These are phyloP conservation scores for Amitus sp. DNA, from an alignment of 2,888 invertebrate species.

Conservation along the genomic window DNA sequence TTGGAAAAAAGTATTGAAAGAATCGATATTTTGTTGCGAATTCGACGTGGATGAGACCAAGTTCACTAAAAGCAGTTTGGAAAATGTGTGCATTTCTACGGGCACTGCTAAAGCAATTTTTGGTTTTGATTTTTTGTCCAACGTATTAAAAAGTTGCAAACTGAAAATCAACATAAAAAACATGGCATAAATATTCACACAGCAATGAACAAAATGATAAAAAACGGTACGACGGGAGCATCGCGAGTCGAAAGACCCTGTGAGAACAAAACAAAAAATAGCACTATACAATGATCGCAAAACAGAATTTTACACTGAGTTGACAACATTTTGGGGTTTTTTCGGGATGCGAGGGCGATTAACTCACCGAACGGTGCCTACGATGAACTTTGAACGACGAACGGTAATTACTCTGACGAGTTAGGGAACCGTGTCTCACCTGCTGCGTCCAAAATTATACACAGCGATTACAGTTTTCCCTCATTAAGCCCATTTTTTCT, in stretches of 20 bases:
- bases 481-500: too few relatives aligned
- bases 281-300: constrained; percentile 14
- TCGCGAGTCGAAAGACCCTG: constrained; percentile 1
- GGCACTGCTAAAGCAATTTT: not conserved
- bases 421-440: constrained; percentile 80
- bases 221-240: constrained; percentile 3
- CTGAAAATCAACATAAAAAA: constrained; percentile 9
- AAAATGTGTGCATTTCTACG: not conserved
- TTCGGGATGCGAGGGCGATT: constrained; percentile 36
- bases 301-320: constrained; percentile 12
- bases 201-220: constrained; percentile 12
- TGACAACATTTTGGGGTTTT: constrained; percentile 25
- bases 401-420: constrained; percentile 71
- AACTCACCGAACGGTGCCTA: constrained; percentile 77
- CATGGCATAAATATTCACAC: constrained; percentile 16
- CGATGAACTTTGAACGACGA: constrained; percentile 75
- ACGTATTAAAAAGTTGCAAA: not conserved
- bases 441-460: constrained; percentile 67
- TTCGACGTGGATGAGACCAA: too few relatives aligned
- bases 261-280: constrained; percentile 20
- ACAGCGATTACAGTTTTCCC: constrained; percentile 52
- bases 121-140: too few relatives aligned
- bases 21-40: too few relatives aligned
- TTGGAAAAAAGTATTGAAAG: too few relatives aligned
- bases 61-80: not conserved